Evolutionary conservation across 2,888 invertebrate genomes (phyloP).

Genomic region (Diplolepis rosae): DNA sequence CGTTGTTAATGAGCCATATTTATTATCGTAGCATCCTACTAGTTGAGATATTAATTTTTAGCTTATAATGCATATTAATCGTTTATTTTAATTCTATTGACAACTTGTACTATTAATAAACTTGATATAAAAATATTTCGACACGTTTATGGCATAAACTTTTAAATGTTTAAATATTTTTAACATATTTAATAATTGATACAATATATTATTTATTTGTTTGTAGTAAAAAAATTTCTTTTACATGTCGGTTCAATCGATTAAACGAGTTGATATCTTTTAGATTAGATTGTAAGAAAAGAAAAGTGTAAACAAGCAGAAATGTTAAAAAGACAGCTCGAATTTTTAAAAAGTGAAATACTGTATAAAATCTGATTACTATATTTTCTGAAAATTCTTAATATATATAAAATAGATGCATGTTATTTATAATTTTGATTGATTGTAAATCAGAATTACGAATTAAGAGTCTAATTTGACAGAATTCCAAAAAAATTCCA

Average conservation of each 20-base stretch:
- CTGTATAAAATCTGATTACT: not conserved
- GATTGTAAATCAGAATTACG: not conserved
- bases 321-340: not conserved
- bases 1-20: not conserved
- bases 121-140: not conserved
- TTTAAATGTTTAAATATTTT: not conserved
- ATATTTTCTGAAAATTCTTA: too few species aligned
- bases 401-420: too few species aligned
- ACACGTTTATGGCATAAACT: not conserved
- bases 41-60: not conserved
- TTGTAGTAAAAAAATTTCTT: not conserved
- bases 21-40: not conserved
- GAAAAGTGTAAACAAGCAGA: not conserved
- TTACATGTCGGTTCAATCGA: not conserved
- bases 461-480: not conserved
- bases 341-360: not conserved
- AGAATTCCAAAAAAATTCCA: not conserved
- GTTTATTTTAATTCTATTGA: not conserved
- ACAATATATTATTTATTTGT: not conserved
- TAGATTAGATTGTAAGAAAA: constrained; percentile 15
- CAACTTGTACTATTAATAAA: not conserved
- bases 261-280: not conserved
- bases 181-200: not conserved
- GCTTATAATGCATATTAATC: not conserved
- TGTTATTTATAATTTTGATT: too few species aligned